Evolutionary conservation across 2,113 vertebrate genomes (phyloP), one percentile per base, ranked within the genome.

Genomic region (Holacanthus passer): DNA sequence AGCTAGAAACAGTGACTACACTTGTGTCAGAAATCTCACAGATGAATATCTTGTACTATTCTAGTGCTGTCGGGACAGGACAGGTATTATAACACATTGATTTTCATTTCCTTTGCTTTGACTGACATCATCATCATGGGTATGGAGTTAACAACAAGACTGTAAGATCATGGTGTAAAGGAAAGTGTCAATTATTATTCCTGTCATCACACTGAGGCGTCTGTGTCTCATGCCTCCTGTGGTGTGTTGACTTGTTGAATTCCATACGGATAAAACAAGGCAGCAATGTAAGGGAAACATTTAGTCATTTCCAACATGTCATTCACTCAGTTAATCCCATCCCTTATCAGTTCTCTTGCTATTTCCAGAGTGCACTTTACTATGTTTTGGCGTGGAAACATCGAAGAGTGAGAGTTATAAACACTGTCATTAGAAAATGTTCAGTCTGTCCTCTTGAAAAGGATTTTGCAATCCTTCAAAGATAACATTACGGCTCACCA

Each of bases 271-370:
- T 79, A 39, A 48, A 75, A 75, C 55, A 65, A 39, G 35, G n/a
- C 60, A 13, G 77, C 65, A 56, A 69, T 29, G 20, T 72, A 77
- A 79, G 70, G 67, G 62, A 87, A 60, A 47, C 58, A 55, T 50
- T 73, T 48, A 32, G 77, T 84, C 27, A 60, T 66, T 86, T 82
- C 58, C 63, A 87, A 76, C 29, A 76, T 88, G 71, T 48, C 77
- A 75, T 89, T 91, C 82, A 77, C 48, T 83, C 80, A 27, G 24
- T 77, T 86, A 84, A 86, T 91, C 77, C 41, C 66, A 52, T 31
- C 43, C 56, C 65, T 76, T 82, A 70, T 70, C 53, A 5, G n/a
- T 19, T 80, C 13, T 35, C 66, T 37, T 55, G 31, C 60, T 87
- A 70, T 82, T 75, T 87, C 55, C 70, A 65, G 73, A 72, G 48